phyloP scores from a whole-genome alignment of 2,113 vertebrate genomes.

The Nyctereutes procyonoides region DNA sequence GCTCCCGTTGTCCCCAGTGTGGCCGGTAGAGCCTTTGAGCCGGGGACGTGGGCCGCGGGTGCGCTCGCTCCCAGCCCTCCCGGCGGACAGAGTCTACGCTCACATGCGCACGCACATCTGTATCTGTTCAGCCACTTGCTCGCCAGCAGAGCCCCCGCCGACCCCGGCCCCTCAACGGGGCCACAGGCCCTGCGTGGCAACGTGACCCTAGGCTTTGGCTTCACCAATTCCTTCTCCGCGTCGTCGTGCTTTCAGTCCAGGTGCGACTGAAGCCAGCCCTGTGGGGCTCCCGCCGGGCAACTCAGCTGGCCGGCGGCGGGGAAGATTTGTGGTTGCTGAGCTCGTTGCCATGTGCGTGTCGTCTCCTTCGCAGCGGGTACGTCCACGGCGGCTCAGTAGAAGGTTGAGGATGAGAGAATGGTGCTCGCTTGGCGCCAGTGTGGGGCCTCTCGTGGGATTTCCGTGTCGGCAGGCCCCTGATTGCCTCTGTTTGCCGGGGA shows the following conservation, averaged over 20 bases:
- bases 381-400: background rate
- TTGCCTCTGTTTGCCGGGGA: background rate
- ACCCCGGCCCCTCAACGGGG: no score
- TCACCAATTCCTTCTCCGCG: background rate
- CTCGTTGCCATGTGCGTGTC: background rate
- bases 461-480: rapidly evolving
- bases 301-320: background rate
- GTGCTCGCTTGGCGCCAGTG: background rate
- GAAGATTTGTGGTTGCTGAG: background rate
- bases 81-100: background rate
- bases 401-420: background rate
- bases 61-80: no score
- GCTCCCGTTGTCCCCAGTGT: background rate
- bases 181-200: background rate
- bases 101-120: rapidly evolving
- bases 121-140: rapidly evolving
- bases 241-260: background rate
- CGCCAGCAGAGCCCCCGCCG: rapidly evolving
- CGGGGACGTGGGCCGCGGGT: background rate
- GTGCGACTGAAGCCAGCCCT: background rate
- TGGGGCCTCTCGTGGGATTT: background rate
- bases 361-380: rapidly evolving
- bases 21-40: background rate
- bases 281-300: background rate
- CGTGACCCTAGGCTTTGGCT: background rate